These are phyloP conservation scores for Mormyrus proboscirostris DNA, from an alignment of 2,797 vertebrate species.

Conservation along the genomic window DNA sequence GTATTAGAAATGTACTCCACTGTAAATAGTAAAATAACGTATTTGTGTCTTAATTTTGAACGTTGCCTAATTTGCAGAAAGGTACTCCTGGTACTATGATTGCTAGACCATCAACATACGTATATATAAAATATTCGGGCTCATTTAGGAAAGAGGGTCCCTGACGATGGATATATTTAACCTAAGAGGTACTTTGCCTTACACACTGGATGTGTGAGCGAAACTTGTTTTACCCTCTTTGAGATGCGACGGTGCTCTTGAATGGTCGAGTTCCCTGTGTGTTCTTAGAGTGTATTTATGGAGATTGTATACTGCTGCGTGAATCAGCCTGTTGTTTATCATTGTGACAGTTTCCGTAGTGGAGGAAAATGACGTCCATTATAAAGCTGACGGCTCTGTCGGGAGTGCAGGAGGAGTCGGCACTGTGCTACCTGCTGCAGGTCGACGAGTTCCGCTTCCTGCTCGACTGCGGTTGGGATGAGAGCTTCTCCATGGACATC, in stretches of 20 bases:
- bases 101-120: background rate
- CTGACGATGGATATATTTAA: background rate
- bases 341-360: conserved; percentile 23
- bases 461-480: conserved; percentile 97
- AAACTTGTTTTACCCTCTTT: background rate
- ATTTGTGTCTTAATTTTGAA: background rate
- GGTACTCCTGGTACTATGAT: background rate
- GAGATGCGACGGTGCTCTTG: background rate
- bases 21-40: background rate
- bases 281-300: background rate
- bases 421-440: conserved; percentile 93
- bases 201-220: background rate
- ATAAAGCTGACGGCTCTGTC: conserved; percentile 96
- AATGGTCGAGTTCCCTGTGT: background rate
- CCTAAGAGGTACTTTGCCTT: background rate
- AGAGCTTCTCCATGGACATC: conserved; percentile 94
- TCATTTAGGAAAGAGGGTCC: background rate
- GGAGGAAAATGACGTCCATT: conserved; percentile 86
- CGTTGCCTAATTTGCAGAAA: background rate
- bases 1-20: background rate
- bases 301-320: background rate
- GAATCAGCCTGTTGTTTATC: conserved; percentile 2
- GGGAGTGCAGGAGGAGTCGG: conserved; percentile 94
- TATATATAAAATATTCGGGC: background rate
- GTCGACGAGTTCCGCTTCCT: conserved; percentile 97